phyloP scores from a whole-genome alignment of 1,140 invertebrate genomes.

The Penaeus indicus region DNA sequence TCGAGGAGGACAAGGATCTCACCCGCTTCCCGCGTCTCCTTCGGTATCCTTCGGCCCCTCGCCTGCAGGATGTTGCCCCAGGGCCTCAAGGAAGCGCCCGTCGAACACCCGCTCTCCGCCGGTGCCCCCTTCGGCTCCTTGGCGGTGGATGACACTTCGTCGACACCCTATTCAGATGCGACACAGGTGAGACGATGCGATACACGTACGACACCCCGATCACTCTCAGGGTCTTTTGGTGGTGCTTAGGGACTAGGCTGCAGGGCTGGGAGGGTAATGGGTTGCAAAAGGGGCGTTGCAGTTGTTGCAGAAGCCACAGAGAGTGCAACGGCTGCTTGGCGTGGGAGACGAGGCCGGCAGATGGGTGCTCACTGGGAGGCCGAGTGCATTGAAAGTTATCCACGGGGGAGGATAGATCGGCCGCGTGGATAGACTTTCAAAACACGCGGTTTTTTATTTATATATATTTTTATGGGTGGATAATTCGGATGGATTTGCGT shows the following conservation, averaged over 20 bases:
- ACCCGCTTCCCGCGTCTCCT: background rate
- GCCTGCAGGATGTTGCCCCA: slow-evolving; percentile 49
- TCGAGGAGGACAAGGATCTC: background rate
- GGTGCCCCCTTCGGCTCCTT: slow-evolving; percentile 70
- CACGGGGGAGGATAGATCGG: too few relatives aligned
- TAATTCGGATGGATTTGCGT: too few relatives aligned
- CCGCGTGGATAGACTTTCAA: too few relatives aligned
- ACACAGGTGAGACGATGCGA: slow-evolving; percentile 84
- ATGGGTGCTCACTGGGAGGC: too few relatives aligned
- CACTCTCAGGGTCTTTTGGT: background rate
- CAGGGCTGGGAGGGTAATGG: too few relatives aligned
- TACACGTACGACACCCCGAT: background rate
- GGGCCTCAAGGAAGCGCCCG: slow-evolving; percentile 36
- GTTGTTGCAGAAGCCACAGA: background rate
- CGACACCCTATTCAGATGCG: slow-evolving; percentile 95
- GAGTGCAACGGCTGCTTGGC: too few relatives aligned
- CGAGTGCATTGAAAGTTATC: too few relatives aligned
- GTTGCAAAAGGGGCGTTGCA: background rate
- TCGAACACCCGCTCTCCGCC: slow-evolving; percentile 52
- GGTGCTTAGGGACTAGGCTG: background rate
- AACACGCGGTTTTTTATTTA: too few relatives aligned
- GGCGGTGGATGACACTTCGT: slow-evolving; percentile 88
- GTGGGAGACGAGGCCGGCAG: too few relatives aligned
- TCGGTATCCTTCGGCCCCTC: background rate
- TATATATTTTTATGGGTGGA: too few relatives aligned